phyloP scores from a whole-genome alignment of 2,113 vertebrate species.

The Alaudala cheleensis region DNA sequence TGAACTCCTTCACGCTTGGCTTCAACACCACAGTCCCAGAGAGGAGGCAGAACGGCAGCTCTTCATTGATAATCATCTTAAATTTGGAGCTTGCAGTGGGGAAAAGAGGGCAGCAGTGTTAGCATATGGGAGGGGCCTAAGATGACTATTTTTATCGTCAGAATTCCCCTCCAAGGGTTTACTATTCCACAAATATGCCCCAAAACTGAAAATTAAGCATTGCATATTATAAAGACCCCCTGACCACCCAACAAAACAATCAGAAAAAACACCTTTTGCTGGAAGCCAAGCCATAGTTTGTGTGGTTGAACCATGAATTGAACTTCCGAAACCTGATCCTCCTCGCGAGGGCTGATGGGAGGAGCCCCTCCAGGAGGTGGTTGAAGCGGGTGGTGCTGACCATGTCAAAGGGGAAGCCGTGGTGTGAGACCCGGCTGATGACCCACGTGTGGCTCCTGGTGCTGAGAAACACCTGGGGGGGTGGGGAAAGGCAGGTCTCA shows the following conservation, averaged over 20 bases:
- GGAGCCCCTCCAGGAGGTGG: slow-evolving; percentile 65
- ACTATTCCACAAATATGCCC: background rate
- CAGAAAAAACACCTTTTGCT: slow-evolving; percentile 75
- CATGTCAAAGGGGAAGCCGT: slow-evolving; percentile 80
- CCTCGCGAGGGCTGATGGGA: slow-evolving; percentile 74
- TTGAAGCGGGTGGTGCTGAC: slow-evolving; percentile 72
- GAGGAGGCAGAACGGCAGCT: slow-evolving; percentile 81
- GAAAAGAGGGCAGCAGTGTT: background rate
- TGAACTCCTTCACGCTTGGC: slow-evolving; percentile 76
- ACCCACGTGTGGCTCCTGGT: slow-evolving; percentile 81
- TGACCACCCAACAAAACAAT: background rate
- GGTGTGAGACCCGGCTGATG: slow-evolving; percentile 66
- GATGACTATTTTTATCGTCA: background rate
- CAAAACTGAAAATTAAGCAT: background rate
- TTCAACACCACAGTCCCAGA: slow-evolving; percentile 81
- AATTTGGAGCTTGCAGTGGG: slow-evolving; percentile 55
- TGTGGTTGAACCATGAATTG: slow-evolving; percentile 81
- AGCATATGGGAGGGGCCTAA: background rate
- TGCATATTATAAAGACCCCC: background rate
- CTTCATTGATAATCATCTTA: slow-evolving; percentile 75
- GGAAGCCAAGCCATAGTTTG: slow-evolving; percentile 82
- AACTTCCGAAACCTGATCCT: slow-evolving; percentile 67
- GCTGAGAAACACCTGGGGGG: slow-evolving; percentile 81
- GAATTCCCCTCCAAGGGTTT: background rate
- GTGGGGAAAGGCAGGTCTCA: background rate